Conservation (phyloP, 2,888 invertebrate genomes). For the Tolmerus cingulatus region DNA sequence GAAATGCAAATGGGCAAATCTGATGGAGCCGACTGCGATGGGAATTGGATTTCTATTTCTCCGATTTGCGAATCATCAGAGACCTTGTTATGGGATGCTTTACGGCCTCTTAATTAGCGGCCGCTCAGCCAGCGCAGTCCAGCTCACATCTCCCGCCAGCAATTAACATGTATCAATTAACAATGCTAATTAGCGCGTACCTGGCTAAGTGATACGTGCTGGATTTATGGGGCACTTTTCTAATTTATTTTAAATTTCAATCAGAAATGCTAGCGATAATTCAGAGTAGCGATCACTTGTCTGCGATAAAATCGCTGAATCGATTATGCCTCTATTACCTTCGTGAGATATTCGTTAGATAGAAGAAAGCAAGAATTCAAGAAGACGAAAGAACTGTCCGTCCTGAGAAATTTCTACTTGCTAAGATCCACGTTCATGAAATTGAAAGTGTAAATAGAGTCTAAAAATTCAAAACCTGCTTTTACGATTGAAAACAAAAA, state of each 20-base stretch:
- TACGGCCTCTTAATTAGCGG: not conserved
- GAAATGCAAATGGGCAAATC: not conserved
- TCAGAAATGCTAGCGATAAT: not conserved
- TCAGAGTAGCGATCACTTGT: not conserved
- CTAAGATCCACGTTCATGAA: no score
- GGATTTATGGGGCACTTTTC: not conserved
- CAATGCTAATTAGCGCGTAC: not conserved
- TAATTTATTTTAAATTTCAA: not conserved
- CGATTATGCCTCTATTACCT: not conserved
- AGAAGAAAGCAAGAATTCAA: not conserved
- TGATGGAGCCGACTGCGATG: not conserved
- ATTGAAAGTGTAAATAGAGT: no score
- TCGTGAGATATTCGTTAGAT: not conserved
- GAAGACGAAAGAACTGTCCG: no score
- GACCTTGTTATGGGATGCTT: not conserved
- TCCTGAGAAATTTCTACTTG: no score
- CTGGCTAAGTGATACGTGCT: not conserved
- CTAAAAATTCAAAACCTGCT: no score
- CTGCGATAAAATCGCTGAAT: not conserved
- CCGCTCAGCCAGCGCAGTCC: not conserved
- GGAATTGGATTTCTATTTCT: slow-evolving; percentile 6
- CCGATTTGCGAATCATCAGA: not conserved
- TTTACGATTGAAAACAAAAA: no score
- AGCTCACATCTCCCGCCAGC: not conserved
- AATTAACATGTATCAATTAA: not conserved